Evolutionary conservation across 2,113 vertebrate genomes (phyloP).

Genomic region (Sphyrna mokarran): DNA sequence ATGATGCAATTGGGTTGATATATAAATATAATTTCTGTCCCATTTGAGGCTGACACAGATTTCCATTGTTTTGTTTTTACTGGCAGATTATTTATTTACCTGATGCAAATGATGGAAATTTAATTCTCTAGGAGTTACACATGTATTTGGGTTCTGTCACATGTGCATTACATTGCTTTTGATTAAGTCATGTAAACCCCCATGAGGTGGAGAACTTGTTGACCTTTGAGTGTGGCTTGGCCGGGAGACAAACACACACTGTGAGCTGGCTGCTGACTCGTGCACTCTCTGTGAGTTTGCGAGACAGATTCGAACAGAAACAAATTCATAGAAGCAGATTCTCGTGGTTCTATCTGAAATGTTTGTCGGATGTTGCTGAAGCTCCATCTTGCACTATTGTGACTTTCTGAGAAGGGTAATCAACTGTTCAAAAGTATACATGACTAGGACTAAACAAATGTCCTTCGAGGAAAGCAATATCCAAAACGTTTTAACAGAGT

Average conservation of each 20-base stretch:
- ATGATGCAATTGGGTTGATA: background rate
- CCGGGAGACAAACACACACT: background rate
- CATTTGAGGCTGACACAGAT: background rate
- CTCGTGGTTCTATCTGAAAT: background rate
- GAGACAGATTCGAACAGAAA: background rate
- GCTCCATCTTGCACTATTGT: background rate
- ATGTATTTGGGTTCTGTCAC: background rate
- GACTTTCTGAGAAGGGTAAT: background rate
- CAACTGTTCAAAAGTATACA: background rate
- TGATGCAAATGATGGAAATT: background rate
- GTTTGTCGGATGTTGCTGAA: background rate
- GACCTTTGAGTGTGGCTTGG: background rate
- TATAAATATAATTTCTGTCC: background rate
- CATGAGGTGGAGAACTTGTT: background rate
- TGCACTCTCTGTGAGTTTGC: background rate
- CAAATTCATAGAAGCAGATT: background rate
- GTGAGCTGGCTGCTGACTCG: background rate
- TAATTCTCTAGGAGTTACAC: background rate
- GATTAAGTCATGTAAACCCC: slow-evolving; percentile 24
- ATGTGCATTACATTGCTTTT: background rate
- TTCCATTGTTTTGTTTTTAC: background rate
- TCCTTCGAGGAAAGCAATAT: background rate
- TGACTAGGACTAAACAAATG: background rate
- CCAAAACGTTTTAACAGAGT: background rate
- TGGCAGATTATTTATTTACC: background rate